Conservation (phyloP, 2,888 invertebrate genomes). For the Aspidiotus rigidus region DNA sequence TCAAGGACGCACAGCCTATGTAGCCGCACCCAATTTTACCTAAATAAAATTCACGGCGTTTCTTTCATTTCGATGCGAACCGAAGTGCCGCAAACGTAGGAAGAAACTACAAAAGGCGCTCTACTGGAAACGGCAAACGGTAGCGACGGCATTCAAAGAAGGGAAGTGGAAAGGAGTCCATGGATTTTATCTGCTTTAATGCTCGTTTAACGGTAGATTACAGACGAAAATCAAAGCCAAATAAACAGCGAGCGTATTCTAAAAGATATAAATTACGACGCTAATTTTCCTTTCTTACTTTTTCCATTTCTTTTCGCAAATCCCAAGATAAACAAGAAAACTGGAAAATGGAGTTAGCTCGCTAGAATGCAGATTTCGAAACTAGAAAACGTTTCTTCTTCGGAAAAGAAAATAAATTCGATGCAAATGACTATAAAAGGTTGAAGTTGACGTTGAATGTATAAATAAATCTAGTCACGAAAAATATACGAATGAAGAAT, state of each 20-base stretch:
- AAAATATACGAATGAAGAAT: conserved; percentile 26
- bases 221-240: conserved; percentile 29
- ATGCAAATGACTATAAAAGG: conserved; percentile 32
- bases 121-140: too few species aligned
- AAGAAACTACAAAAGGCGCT: too few species aligned
- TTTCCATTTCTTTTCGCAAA: conserved; percentile 18
- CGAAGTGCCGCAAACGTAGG: too few species aligned
- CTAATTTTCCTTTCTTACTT: conserved; percentile 19
- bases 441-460: conserved; percentile 31
- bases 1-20: too few species aligned
- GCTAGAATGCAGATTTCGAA: conserved; percentile 26
- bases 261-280: conserved; percentile 28
- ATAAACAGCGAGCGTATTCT: conserved; percentile 17
- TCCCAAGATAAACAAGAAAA: conserved; percentile 30
- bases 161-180: neutral
- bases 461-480: conserved; percentile 33
- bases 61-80: too few species aligned
- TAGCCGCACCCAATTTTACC: too few species aligned
- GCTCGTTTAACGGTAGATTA: conserved; percentile 30
- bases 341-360: conserved; percentile 29
- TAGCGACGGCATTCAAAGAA: too few species aligned
- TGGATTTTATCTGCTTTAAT: conserved; percentile 23
- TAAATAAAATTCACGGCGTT: too few species aligned
- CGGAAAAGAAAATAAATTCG: conserved; percentile 31
- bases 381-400: conserved; percentile 25